phyloP scores from a whole-genome alignment of 2,113 vertebrate genomes.

The Struthio camelus region DNA sequence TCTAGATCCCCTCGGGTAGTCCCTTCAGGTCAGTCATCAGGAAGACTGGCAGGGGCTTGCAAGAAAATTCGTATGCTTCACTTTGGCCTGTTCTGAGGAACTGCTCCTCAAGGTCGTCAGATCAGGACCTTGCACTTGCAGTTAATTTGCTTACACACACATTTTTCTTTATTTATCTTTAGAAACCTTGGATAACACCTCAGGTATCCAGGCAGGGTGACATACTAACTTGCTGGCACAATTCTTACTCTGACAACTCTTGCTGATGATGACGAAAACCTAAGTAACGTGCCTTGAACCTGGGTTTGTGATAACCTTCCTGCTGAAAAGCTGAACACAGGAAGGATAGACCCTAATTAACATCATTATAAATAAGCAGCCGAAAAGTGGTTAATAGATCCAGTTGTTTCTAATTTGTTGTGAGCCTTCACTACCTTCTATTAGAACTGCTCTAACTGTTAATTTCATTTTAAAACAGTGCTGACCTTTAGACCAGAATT shows the following conservation, averaged over 20 bases:
- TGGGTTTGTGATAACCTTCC: not conserved
- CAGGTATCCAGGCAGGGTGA: not conserved
- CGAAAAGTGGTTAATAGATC: not conserved
- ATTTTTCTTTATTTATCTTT: not conserved
- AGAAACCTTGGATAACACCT: not conserved
- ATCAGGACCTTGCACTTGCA: not conserved
- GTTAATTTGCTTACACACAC: not conserved
- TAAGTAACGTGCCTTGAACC: not conserved
- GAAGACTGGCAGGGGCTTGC: not conserved
- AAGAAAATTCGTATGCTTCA: not conserved
- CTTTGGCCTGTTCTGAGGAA: not conserved
- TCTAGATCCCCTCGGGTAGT: not conserved
- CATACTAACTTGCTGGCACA: not conserved
- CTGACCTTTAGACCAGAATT: conserved; percentile 94
- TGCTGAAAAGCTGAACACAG: not conserved
- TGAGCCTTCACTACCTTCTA: not conserved
- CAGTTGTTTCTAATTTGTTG: not conserved
- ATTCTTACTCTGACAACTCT: not conserved
- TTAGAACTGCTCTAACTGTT: not conserved
- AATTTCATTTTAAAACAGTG: conserved; percentile 21
- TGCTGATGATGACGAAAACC: not conserved
- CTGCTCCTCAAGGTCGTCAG: not conserved
- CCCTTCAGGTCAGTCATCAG: not conserved
- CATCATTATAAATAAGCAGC: not conserved
- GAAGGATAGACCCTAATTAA: not conserved